Percentiles rank a stretch among this genome's conserved stretches.
Conservation (phyloP, 2,888 invertebrate species). For the Cremastinae sp. region DNA sequence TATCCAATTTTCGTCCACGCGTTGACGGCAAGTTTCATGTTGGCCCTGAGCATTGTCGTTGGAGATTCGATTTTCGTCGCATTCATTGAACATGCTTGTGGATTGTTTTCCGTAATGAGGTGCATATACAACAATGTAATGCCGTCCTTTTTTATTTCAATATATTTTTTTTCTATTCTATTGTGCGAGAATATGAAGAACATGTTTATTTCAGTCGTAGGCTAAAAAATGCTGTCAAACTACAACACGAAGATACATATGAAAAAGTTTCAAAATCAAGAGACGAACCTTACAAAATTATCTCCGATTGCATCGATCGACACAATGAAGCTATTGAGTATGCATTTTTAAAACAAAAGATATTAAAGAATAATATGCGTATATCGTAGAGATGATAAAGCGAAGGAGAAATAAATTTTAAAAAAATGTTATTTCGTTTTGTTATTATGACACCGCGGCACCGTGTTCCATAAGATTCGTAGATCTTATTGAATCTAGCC, state of each 20-base stretch:
- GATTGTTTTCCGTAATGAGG: slow-evolving; percentile 47
- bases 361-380: neutral
- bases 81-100: slow-evolving; percentile 45
- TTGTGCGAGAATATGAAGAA: neutral
- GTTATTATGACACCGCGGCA: no score
- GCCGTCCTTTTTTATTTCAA: no score
- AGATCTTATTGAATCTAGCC: slow-evolving; percentile 9
- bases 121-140: no score
- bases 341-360: slow-evolving; percentile 22
- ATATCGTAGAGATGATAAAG: neutral
- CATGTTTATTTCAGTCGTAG: slow-evolving; percentile 12
- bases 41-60: neutral
- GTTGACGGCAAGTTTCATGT: neutral
- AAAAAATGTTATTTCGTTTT: no score
- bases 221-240: slow-evolving; percentile 6
- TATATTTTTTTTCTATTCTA: no score
- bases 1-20: slow-evolving; percentile 14
- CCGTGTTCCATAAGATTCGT: slow-evolving; percentile 6
- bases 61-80: slow-evolving; percentile 20
- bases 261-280: neutral
- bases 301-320: slow-evolving; percentile 56
- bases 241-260: neutral
- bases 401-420: no score
- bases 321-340: slow-evolving; percentile 60
- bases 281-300: slow-evolving; percentile 36